Conservation (phyloP, 2,888 invertebrate genomes). For the Melanchra persicariae region DNA sequence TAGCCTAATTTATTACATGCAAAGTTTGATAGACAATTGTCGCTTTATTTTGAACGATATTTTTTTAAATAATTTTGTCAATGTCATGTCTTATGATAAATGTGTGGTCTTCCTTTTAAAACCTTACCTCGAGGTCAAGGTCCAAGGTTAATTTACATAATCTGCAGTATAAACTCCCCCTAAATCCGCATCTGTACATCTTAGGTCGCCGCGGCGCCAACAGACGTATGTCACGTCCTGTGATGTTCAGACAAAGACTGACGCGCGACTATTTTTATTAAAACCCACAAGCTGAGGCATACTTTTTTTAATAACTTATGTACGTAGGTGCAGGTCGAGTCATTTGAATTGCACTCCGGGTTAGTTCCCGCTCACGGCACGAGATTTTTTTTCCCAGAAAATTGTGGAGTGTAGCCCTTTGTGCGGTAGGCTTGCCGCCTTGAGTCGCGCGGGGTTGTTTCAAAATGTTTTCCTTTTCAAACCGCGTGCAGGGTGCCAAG, state of each 20-base stretch:
- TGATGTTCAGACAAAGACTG: constrained; percentile 89
- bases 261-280: constrained; percentile 90
- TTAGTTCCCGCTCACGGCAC: constrained; percentile 77
- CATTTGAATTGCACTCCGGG: constrained; percentile 79
- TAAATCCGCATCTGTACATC: constrained; percentile 83
- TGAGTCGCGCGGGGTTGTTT: constrained; percentile 75
- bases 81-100: not conserved
- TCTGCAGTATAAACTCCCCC: not conserved
- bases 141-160: not conserved
- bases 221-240: constrained; percentile 86
- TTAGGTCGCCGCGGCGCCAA: constrained; percentile 85
- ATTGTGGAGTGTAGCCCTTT: constrained; percentile 85
- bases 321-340: constrained; percentile 79
- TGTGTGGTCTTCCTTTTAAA: not conserved
- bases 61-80: not conserved
- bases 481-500: constrained; percentile 39
- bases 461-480: constrained; percentile 68
- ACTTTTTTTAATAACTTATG: constrained; percentile 91
- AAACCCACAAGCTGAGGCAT: constrained; percentile 87
- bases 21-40: not conserved
- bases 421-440: constrained; percentile 79
- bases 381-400: constrained; percentile 84
- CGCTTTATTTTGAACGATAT: not conserved
- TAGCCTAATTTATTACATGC: not conserved
- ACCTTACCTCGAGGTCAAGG: not conserved